Conservation (phyloP, 1,140 invertebrate genomes). For the Phocides pigmalion region DNA sequence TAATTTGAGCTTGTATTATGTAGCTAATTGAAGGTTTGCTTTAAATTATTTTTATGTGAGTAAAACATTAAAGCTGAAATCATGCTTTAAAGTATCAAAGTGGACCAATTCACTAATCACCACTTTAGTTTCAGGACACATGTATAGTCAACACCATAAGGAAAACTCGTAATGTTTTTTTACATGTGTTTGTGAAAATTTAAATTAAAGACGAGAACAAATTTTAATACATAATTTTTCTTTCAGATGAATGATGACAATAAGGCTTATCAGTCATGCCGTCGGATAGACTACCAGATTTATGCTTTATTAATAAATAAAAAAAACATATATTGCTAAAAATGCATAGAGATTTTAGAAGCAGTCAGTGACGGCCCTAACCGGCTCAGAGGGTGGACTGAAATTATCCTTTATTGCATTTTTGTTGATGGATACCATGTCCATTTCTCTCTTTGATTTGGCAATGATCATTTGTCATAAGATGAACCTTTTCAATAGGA, state of each 20-base stretch:
- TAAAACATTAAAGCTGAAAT: conserved; percentile 34
- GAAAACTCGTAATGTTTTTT: conserved; percentile 45
- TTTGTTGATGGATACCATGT: too few relatives aligned
- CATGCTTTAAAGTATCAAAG: conserved; percentile 36
- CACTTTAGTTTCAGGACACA: conserved; percentile 81
- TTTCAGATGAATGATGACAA: conserved; percentile 81
- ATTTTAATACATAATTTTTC: conserved; percentile 76
- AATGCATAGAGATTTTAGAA: too few relatives aligned
- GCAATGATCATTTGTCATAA: too few relatives aligned
- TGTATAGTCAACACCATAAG: conserved; percentile 50
- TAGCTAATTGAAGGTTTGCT: conserved; percentile 32
- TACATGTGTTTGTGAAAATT: conserved; percentile 65
- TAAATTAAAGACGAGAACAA: conserved; percentile 43
- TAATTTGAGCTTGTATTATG: conserved; percentile 38
- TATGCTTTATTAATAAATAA: conserved; percentile 50
- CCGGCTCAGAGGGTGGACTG: background rate
- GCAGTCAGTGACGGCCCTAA: background rate
- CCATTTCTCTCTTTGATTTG: too few relatives aligned
- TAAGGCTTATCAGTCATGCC: conserved; percentile 68
- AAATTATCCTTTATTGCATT: background rate
- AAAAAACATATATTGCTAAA: conserved; percentile 43
- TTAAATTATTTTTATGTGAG: conserved; percentile 4
- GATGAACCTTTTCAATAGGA: too few relatives aligned
- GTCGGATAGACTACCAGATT: conserved; percentile 62
- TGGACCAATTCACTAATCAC: conserved; percentile 68